A percentile compares a stretch with the other conserved stretches of the same genome.
Conservation (phyloP, 2,113 vertebrate species). For the Notiomystis cincta region DNA sequence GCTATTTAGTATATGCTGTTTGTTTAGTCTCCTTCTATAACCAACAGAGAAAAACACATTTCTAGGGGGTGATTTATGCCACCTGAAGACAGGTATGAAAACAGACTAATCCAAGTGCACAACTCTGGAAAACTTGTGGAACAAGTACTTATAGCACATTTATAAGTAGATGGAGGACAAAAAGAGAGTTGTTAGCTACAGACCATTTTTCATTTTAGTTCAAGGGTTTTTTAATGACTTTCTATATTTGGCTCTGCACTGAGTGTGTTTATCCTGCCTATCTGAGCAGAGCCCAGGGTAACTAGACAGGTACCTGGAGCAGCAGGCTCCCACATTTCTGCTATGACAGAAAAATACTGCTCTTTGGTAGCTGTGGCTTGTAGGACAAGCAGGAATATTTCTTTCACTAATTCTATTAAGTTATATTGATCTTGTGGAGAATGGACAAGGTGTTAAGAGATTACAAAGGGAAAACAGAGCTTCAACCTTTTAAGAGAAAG, state of each 20-base stretch:
- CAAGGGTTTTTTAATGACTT: not conserved
- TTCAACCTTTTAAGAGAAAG: not conserved
- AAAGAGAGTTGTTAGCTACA: not conserved
- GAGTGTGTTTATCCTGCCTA: not conserved
- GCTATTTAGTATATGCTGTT: not conserved
- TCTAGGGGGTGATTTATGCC: not conserved
- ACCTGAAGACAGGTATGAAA: not conserved
- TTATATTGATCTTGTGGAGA: not conserved
- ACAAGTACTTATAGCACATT: not conserved
- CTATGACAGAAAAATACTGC: not conserved
- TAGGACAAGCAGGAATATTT: not conserved
- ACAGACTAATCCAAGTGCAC: not conserved
- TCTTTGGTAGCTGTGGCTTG: not conserved
- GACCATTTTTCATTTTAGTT: not conserved
- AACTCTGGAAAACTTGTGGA: not conserved
- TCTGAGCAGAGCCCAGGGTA: not conserved
- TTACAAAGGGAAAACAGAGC: not conserved
- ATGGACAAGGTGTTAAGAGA: not conserved
- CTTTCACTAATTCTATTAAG: not conserved
- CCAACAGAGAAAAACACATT: not conserved
- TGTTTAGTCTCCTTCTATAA: not conserved
- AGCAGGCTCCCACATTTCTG: not conserved
- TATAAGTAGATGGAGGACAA: not conserved
- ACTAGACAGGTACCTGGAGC: not conserved
- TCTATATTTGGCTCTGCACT: not conserved